Evolutionary conservation across 1,140 invertebrate species (phyloP).

Genomic region (Caenorhabditis remanei): DNA sequence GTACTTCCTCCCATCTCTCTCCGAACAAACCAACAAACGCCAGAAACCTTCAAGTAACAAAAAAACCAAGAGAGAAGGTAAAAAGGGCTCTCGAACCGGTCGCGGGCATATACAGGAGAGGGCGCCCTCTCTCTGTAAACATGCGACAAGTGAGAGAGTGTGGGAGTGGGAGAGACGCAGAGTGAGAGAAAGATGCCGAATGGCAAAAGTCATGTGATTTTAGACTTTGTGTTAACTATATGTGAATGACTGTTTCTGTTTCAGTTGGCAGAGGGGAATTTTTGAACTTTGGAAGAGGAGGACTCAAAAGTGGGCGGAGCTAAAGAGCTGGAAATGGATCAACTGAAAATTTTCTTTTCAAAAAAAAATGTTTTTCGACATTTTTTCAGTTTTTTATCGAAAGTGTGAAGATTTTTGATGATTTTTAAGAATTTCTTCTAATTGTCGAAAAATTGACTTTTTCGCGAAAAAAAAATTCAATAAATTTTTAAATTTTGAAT

Average conservation of each 20-base stretch:
- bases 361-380: no score
- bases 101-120: not conserved
- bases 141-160: not conserved
- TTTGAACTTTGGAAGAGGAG: not conserved
- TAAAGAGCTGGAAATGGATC: no score
- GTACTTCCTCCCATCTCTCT: no score
- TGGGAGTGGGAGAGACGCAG: not conserved
- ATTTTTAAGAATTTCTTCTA: no score
- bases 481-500: no score
- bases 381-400: no score
- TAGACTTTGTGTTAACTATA: conserved; percentile 2
- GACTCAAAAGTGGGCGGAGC: not conserved
- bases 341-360: no score
- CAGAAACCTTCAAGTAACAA: not conserved
- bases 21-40: no score
- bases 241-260: not conserved
- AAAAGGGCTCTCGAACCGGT: conserved; percentile 29
- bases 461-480: no score
- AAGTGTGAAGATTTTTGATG: no score
- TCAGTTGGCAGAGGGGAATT: not conserved
- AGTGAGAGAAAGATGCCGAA: not conserved
- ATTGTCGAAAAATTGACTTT: no score
- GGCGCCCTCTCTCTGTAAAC: conserved; percentile 14
- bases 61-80: not conserved
- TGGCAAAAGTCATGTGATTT: conserved; percentile 18